Conservation (phyloP, 2,113 vertebrate genomes). For the Meriones unguiculatus region DNA sequence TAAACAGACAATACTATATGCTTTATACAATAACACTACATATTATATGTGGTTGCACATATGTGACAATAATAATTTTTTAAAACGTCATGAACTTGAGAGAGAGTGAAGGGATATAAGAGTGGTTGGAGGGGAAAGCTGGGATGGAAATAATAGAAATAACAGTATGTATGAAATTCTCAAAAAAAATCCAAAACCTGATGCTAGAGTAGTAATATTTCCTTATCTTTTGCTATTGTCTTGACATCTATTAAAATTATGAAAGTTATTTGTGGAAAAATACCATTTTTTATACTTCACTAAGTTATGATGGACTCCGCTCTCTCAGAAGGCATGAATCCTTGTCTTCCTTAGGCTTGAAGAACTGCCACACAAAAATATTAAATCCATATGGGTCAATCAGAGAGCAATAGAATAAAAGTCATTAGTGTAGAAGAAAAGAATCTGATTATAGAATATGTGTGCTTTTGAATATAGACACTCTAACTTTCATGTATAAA, state of each 20-base stretch:
- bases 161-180: not conserved
- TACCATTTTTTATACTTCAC: rapidly evolving
- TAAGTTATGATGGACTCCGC: not conserved
- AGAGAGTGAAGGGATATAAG: not conserved
- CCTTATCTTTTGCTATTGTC: not conserved
- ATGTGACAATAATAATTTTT: not conserved
- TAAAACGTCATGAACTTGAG: not conserved
- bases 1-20: not conserved
- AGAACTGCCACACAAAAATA: not conserved
- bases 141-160: not conserved
- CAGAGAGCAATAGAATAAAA: not conserved
- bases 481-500: not conserved
- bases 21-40: not conserved
- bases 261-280: not conserved
- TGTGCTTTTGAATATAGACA: not conserved
- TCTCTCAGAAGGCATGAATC: not conserved
- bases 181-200: not conserved
- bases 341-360: not conserved
- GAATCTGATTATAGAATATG: not conserved
- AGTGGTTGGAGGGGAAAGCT: not conserved
- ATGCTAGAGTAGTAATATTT: not conserved
- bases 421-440: too few relatives aligned
- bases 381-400: not conserved
- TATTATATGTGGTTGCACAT: not conserved
- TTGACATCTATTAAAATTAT: not conserved